Percentiles rank a stretch among this genome's conserved stretches.
phyloP scores from a whole-genome alignment of 2,888 invertebrate species.

The Stenchaetothrips biformis region DNA sequence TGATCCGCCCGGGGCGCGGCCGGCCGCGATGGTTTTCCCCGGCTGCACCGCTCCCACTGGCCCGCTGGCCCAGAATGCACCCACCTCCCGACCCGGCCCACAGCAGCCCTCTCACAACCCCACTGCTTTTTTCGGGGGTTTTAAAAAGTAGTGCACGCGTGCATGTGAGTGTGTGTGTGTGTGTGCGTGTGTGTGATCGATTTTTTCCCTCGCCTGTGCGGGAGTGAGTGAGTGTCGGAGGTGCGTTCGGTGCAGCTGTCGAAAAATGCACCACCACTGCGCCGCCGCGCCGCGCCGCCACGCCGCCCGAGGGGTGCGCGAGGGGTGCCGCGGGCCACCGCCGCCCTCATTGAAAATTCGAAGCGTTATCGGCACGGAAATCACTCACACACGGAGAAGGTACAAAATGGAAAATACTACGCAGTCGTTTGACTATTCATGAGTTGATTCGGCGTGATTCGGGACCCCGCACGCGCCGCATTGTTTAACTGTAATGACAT shows the following conservation, averaged over 20 bases:
- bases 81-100: not conserved
- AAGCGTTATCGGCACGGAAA: constrained; percentile 20
- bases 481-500: not conserved
- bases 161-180: not conserved
- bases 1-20: not conserved
- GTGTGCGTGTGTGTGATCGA: not conserved
- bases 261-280: not conserved
- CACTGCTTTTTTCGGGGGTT: not conserved
- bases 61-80: not conserved
- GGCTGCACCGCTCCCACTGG: not conserved
- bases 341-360: constrained; percentile 18
- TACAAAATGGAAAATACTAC: constrained; percentile 25
- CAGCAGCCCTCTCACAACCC: not conserved
- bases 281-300: not conserved
- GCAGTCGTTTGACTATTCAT: constrained; percentile 9
- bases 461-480: not conserved
- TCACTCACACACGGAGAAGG: constrained; percentile 18
- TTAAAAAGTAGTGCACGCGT: not conserved
- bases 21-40: not conserved
- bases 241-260: constrained; percentile 1
- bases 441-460: constrained; percentile 6
- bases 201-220: constrained; percentile 10
- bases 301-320: not conserved
- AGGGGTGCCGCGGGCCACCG: not conserved
- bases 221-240: not conserved